Evolutionary conservation across 2,113 vertebrate genomes (phyloP).

Genomic region (Malurus melanocephalus): DNA sequence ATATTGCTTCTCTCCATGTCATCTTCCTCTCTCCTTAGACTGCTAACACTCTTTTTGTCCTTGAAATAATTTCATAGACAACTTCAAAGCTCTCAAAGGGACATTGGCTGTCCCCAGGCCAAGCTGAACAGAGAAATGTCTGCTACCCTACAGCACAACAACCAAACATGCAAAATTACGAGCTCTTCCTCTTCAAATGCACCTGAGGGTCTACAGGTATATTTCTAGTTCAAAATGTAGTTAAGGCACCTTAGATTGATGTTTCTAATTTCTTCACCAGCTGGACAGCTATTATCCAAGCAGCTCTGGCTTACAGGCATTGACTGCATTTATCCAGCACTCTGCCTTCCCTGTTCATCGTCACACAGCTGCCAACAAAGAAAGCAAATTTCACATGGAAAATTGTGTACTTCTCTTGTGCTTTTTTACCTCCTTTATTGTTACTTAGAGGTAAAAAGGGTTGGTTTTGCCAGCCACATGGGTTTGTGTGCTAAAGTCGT

Average conservation of each 20-base stretch:
- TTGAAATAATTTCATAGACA: neutral
- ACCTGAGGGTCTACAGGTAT: neutral
- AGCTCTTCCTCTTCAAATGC: neutral
- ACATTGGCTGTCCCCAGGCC: neutral
- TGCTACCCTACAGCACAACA: neutral
- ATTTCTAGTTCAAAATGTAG: conserved; percentile 19
- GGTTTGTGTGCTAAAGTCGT: neutral
- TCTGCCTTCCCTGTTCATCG: neutral
- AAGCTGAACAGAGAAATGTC: neutral
- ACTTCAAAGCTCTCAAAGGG: neutral
- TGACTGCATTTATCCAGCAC: neutral
- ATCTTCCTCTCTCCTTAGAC: neutral
- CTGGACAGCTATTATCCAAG: neutral
- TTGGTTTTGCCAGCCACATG: neutral
- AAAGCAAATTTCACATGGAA: neutral
- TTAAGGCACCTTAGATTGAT: neutral
- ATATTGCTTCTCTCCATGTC: fast-evolving
- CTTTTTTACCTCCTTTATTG: neutral
- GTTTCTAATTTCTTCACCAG: neutral
- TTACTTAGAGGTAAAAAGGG: neutral
- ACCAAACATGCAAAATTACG: neutral
- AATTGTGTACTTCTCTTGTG: neutral
- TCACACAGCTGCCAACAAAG: neutral
- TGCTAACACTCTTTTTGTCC: neutral
- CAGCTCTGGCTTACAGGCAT: neutral